Percentiles rank a stretch among this genome's conserved stretches.
Evolutionary conservation across 2,888 invertebrate genomes (phyloP).

Genomic region (Ceriagrion tenellum): DNA sequence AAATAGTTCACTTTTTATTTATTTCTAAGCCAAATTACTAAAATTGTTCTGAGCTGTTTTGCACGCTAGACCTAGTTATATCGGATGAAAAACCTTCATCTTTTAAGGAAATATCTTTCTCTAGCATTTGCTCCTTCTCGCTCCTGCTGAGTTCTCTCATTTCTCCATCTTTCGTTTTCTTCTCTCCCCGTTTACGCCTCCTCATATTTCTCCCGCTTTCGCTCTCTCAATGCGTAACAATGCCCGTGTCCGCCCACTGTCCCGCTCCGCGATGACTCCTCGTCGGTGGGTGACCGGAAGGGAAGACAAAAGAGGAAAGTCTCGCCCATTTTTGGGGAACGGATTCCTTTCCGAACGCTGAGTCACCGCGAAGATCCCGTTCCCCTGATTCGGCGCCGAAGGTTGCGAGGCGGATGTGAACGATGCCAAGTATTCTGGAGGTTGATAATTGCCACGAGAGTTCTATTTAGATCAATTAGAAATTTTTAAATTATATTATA

Average conservation of each 20-base stretch:
- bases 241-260: background rate
- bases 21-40: too few relatives aligned
- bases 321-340: background rate
- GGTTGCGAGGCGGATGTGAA: background rate
- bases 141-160: too few relatives aligned
- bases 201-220: background rate
- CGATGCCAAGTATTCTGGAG: background rate
- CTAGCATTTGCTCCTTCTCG: too few relatives aligned
- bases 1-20: too few relatives aligned
- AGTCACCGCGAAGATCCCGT: background rate
- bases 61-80: too few relatives aligned
- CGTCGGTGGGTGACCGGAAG: background rate
- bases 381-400: background rate
- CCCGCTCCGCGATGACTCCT: background rate
- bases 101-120: too few relatives aligned
- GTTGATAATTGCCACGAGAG: background rate
- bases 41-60: too few relatives aligned
- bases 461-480: background rate
- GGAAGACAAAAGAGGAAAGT: background rate
- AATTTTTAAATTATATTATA: background rate
- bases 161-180: too few relatives aligned
- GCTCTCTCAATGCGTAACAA: background rate
- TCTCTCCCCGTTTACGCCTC: too few relatives aligned
- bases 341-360: background rate
- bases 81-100: too few relatives aligned